Base-by-base conservation (phyloP, 92 coral and sea anemone species). In the Bergia puertoricense region DNA sequence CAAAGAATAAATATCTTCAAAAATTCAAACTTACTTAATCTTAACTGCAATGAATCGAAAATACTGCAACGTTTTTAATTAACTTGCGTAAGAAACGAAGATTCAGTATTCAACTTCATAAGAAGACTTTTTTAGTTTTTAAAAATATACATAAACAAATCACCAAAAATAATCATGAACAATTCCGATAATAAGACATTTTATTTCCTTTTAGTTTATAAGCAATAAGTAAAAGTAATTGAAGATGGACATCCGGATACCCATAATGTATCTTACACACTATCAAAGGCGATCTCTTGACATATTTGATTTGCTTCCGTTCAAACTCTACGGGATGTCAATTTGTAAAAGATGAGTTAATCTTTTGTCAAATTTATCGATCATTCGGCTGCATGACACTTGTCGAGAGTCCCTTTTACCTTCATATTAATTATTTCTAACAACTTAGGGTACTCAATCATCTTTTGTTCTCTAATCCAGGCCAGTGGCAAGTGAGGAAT, bases 401-500 rank as follows among this genome's bases (percentile, higher is more conserved):
- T 57, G 14, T 14, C 9, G 54, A n/a, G 54, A 41, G 37, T 18
- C 72, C 8, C 51, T 59, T 42, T 76, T 39, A 15, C 74, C 42
- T 36, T 8, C 39, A 8, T 8, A 48, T 20, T 50, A 81, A 81
- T 81, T 56, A 81, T 50, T 20, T 43, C 44, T 57, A 50, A 38
- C 23, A 81, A 22, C 85, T 56, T 40, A 81, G 51, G 14, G 85
- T 40, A 56, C 73, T 81, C 85, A 66, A 81, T 81, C 85, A 15
- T 81, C 85, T 62, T 57, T 81, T 81, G 85, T 81, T 62, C 54
- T 20, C 72, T 56, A 81, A 57, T 81, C 85, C 85, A 15, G 72
- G 40, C 15, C 30, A 39, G 51, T 10, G 40, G 36, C 42, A 59
- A 39, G 8, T 56, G 69, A 59, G 30, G 15, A 10, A 15, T 30